Evolutionary conservation across 1,140 invertebrate species (phyloP).

Genomic region (Bombus balteatus): DNA sequence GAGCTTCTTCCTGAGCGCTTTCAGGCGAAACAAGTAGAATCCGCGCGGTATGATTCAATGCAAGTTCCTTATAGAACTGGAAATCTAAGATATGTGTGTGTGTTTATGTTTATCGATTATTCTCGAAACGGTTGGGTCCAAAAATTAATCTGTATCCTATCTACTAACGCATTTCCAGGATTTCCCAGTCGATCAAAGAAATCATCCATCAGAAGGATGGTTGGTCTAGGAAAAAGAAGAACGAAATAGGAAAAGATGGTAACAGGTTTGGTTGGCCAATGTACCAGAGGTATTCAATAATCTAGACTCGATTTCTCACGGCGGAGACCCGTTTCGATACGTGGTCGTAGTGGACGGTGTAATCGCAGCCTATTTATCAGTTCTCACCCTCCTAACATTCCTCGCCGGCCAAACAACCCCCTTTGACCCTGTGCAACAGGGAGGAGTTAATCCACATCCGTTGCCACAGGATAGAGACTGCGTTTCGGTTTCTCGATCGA

Average conservation of each 20-base stretch:
- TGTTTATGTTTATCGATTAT: no score
- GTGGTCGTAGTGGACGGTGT: constrained; percentile 62
- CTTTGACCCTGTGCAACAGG: constrained; percentile 49
- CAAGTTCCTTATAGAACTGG: not conserved
- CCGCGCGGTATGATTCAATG: no score
- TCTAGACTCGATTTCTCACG: constrained; percentile 20
- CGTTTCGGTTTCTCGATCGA: constrained; percentile 4
- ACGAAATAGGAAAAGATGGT: no score
- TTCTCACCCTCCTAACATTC: constrained; percentile 28
- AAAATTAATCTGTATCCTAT: no score
- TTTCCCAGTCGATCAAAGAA: no score
- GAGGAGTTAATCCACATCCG: constrained; percentile 64
- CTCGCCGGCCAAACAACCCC: constrained; percentile 19
- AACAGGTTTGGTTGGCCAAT: not conserved
- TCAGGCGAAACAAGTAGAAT: not conserved
- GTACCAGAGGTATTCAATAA: not conserved
- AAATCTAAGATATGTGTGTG: not conserved
- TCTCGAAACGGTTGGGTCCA: no score
- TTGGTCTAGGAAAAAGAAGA: not conserved
- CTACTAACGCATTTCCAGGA: no score
- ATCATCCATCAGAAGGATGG: no score
- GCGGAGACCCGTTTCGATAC: constrained; percentile 52
- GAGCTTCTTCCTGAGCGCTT: not conserved
- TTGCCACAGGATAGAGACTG: constrained; percentile 42
- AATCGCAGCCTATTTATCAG: constrained; percentile 71